Percentiles rank a stretch among this genome's conserved stretches.
Conservation (phyloP, 1,140 invertebrate species). For the Achatina immaculata region DNA sequence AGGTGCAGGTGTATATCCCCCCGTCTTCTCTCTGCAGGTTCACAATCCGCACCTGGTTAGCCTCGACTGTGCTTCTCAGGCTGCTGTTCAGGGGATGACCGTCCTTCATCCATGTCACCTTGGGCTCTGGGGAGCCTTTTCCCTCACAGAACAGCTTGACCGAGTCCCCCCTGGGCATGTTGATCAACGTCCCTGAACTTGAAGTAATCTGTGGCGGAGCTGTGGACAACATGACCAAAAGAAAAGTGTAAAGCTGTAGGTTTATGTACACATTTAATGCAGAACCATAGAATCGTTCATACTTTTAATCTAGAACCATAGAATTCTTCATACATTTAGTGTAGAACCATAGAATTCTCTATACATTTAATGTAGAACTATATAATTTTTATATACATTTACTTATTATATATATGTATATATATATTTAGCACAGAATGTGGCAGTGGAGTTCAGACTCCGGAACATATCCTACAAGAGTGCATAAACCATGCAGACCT, state of each 20-base stretch:
- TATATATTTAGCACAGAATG: too few relatives aligned
- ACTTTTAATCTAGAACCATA: neutral
- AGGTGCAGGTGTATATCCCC: conserved; percentile 94
- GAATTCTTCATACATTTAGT: neutral
- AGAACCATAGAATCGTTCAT: neutral
- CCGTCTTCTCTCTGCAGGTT: conserved; percentile 92
- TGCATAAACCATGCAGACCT: too few relatives aligned
- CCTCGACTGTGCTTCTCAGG: conserved; percentile 37
- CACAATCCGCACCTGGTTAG: conserved; percentile 76
- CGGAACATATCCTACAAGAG: too few relatives aligned
- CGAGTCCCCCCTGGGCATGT: conserved; percentile 78
- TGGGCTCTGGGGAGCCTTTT: conserved; percentile 79
- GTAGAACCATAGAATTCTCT: neutral
- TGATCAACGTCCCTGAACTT: conserved; percentile 54
- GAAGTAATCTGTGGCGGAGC: conserved; percentile 57
- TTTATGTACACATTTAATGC: neutral
- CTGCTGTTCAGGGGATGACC: conserved; percentile 42
- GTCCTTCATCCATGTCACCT: conserved; percentile 60
- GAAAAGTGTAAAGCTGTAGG: neutral
- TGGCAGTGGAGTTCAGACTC: too few relatives aligned
- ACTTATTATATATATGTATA: neutral
- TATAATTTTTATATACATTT: neutral
- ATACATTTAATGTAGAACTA: neutral
- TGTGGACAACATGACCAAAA: conserved; percentile 42
- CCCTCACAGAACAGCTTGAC: conserved; percentile 96